Base-by-base conservation (phyloP, 2,888 invertebrate genomes). In the Malthinus seriepunctatus region DNA sequence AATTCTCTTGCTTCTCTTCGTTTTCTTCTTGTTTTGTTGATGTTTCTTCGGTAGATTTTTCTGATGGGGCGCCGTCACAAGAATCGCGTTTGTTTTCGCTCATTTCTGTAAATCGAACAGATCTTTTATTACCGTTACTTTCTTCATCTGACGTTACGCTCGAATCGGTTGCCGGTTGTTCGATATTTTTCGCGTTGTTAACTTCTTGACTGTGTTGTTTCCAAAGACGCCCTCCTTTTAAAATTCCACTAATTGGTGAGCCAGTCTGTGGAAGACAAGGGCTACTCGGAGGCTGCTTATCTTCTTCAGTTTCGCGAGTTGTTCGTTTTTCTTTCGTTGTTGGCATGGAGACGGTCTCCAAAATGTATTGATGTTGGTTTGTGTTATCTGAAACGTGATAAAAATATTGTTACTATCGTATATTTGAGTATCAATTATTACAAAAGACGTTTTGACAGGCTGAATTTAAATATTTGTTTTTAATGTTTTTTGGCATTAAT, bases 191-290 rank as follows among this genome's bases (percentile, higher is more conserved):
- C 8, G 45, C 31, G 37, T 63, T 66, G 56, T 62, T 64, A 49
- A 62, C 56, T 15, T 69, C 69, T 44, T 55, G 53, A 46, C 73
- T 76, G 46, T 71, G 71, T 63, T 78, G 78, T 61, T 88, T 88
- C 90, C 91, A 90, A 9, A 91, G 80, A 61, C 88, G 83, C 7
- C 91, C 90, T 9, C 91, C 90, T 75, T 91, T 91, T 3, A 91
- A 79, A 59, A 91, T 91, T 31, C 91, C 91, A 45, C 86, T 88
- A 32, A 88, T 80, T 1, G 88, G 86, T 0, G 86, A 86, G 32
- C 68, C 68, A 23, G 65, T 64, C 33, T 63, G 64, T 15, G 65
- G 65, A 12, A 63, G 63, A 37, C 53, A 68, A 8, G 70, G 68
- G 37, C 61, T 65, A 51, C 35, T 64, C 39, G 67, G 55, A 32